Evolutionary conservation across 2,888 invertebrate species (phyloP).

Genomic region (Epistrophella euchroma): DNA sequence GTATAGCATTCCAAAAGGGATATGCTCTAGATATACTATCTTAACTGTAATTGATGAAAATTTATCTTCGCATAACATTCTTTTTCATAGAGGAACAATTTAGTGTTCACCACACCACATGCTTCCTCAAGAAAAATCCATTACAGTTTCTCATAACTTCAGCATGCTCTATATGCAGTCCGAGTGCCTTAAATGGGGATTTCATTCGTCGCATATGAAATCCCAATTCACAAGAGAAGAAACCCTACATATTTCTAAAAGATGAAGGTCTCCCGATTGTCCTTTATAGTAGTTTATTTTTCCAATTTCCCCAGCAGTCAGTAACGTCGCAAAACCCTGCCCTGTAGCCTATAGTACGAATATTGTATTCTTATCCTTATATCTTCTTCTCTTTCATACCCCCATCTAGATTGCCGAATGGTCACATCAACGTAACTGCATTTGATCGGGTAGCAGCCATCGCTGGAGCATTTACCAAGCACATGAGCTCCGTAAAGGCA

Average conservation of each 20-base stretch:
- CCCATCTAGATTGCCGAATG: slow-evolving; percentile 88
- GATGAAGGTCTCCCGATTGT: slow-evolving; percentile 48
- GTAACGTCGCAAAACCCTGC: not conserved
- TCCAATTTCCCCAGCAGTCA: slow-evolving; percentile 46
- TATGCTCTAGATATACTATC: not conserved
- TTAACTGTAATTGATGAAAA: slow-evolving; percentile 67
- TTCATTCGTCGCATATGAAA: slow-evolving; percentile 51
- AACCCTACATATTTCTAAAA: slow-evolving; percentile 17
- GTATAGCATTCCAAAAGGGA: slow-evolving; percentile 24
- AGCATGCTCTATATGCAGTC: slow-evolving; percentile 3
- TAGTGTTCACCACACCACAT: slow-evolving; percentile 49
- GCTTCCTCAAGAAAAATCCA: slow-evolving; percentile 44
- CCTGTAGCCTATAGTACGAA: not conserved
- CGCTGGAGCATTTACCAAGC: slow-evolving; percentile 83
- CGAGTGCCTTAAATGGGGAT: slow-evolving; percentile 43
- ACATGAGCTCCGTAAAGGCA: slow-evolving; percentile 83
- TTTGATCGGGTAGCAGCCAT: slow-evolving; percentile 84
- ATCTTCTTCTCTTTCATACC: slow-evolving; percentile 77
- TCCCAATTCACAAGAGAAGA: slow-evolving; percentile 28
- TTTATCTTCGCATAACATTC: slow-evolving; percentile 60
- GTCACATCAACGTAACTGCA: slow-evolving; percentile 91
- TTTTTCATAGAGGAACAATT: slow-evolving; percentile 46
- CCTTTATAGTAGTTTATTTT: slow-evolving; percentile 40
- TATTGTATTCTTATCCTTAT: slow-evolving; percentile 31
- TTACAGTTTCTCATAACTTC: slow-evolving; percentile 60